These are phyloP conservation scores for Lethrus apterus DNA, from an alignment of 1,140 invertebrate species.

Conservation along the genomic window DNA sequence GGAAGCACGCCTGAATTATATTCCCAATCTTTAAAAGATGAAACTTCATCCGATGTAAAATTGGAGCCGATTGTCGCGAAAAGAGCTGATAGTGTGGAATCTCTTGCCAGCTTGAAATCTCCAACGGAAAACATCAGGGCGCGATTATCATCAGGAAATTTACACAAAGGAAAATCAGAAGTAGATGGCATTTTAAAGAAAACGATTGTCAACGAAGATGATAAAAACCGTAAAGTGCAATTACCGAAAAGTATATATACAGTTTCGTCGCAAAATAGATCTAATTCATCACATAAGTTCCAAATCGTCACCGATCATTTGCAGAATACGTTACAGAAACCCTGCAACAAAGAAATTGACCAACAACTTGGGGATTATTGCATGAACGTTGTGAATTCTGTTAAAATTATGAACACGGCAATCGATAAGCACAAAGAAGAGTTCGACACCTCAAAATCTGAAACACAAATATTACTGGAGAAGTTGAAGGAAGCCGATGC, in stretches of 20 bases:
- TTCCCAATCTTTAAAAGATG: neutral
- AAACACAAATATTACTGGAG: slow-evolving; percentile 41
- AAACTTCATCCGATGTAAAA: slow-evolving; percentile 16
- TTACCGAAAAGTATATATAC: slow-evolving; percentile 9
- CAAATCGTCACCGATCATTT: slow-evolving; percentile 32
- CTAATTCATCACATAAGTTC: slow-evolving; percentile 21
- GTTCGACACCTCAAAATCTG: slow-evolving; percentile 39
- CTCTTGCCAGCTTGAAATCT: slow-evolving; percentile 20
- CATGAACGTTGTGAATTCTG: slow-evolving; percentile 43
- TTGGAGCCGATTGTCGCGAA: slow-evolving; percentile 21
- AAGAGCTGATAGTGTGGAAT: neutral
- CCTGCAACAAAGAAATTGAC: slow-evolving; percentile 20
- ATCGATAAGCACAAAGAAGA: slow-evolving; percentile 45
- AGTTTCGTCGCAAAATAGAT: slow-evolving; percentile 4
- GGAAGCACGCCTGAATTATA: neutral
- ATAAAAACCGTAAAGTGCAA: neutral
- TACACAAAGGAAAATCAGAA: neutral
- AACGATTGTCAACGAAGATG: slow-evolving; percentile 12
- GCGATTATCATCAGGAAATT: slow-evolving; percentile 18
- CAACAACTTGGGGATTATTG: slow-evolving; percentile 38
- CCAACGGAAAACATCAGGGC: slow-evolving; percentile 27
- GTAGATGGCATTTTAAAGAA: slow-evolving; percentile 3
- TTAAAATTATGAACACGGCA: slow-evolving; percentile 44
- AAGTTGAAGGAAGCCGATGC: slow-evolving; percentile 42
- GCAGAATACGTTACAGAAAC: neutral